Evolutionary conservation across 2,113 vertebrate species (phyloP).

Genomic region (Rhodinocichla rosea): DNA sequence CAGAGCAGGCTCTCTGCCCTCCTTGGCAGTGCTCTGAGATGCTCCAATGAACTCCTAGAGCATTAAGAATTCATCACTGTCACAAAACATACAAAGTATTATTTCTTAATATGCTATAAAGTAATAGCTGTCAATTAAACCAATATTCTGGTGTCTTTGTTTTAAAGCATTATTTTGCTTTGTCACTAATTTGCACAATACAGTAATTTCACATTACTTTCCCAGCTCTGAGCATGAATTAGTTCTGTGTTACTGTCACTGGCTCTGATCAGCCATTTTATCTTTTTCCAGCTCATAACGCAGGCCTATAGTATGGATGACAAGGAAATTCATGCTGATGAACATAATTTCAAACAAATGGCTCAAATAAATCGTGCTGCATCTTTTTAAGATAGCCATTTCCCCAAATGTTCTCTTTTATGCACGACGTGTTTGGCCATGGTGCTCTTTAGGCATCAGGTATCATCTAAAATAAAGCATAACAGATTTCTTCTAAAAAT

Average conservation of each 20-base stretch:
- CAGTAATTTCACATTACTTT: background rate
- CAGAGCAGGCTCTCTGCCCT: background rate
- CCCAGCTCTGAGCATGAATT: background rate
- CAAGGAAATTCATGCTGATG: slow-evolving; percentile 25
- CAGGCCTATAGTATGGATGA: slow-evolving; percentile 8
- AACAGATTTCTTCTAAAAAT: slow-evolving; percentile 61
- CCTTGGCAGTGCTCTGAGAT: background rate
- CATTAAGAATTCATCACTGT: background rate
- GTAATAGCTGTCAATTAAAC: slow-evolving; percentile 38
- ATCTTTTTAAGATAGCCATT: slow-evolving; percentile 28
- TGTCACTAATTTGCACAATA: slow-evolving; percentile 19
- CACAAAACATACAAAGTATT: background rate
- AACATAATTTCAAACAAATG: slow-evolving; percentile 43
- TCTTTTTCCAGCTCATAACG: slow-evolving; percentile 55
- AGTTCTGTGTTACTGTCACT: background rate
- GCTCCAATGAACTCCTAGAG: background rate
- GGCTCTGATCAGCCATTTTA: slow-evolving; percentile 22
- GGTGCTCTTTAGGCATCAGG: slow-evolving; percentile 35
- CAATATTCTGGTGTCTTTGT: background rate
- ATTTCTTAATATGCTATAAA: background rate
- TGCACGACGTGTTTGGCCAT: background rate
- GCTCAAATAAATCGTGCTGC: slow-evolving; percentile 10
- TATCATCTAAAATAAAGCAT: slow-evolving; percentile 14
- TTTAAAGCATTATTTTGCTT: background rate
- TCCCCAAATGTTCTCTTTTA: background rate